These are phyloP conservation scores for Emys orbicularis DNA, from an alignment of 2,797 vertebrate genomes.

Conservation along the genomic window DNA sequence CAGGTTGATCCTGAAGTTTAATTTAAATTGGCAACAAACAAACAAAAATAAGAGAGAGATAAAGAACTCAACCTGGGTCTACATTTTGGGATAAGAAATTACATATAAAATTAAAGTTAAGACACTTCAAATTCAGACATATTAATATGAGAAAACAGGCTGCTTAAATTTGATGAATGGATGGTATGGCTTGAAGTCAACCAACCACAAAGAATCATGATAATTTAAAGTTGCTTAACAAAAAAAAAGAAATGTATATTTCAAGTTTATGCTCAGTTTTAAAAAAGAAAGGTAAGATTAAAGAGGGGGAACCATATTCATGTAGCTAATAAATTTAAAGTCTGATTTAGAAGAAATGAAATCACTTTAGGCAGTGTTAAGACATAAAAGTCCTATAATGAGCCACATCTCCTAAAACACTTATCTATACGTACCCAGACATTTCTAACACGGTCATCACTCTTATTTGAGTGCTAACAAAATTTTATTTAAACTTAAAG, in stretches of 20 bases:
- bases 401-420: neutral
- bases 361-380: constrained; percentile 12
- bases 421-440: neutral
- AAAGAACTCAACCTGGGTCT: neutral
- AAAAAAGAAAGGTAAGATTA: constrained; percentile 50
- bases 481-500: neutral
- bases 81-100: neutral
- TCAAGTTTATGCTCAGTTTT: neutral
- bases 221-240: constrained; percentile 60
- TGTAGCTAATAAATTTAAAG: constrained; percentile 65
- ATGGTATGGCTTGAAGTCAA: constrained; percentile 57
- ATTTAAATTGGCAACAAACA: neutral
- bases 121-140: constrained; percentile 27
- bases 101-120: constrained; percentile 11
- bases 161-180: constrained; percentile 37
- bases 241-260: constrained; percentile 12
- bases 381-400: neutral
- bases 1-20: neutral
- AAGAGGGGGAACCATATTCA: constrained; percentile 59
- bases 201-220: constrained; percentile 50
- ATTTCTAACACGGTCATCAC: neutral
- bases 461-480: neutral
- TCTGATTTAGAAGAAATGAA: neutral
- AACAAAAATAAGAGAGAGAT: neutral
- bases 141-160: constrained; percentile 25